phyloP scores from a whole-genome alignment of 2,797 vertebrate genomes.

The Phalloptychus januarius region DNA sequence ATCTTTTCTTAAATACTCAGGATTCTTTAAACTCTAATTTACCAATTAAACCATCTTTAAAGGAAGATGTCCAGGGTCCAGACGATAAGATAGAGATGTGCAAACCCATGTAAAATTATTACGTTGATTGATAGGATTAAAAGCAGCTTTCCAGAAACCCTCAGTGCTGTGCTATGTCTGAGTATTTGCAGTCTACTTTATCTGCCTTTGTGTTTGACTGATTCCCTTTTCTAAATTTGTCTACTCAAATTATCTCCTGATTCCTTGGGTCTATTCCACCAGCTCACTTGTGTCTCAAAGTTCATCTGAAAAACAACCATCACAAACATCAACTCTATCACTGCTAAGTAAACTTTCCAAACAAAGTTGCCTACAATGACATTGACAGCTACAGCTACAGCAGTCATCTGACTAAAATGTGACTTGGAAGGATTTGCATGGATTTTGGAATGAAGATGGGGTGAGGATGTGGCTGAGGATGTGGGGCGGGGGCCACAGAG shows the following conservation, averaged over 20 bases:
- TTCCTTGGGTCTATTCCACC: neutral
- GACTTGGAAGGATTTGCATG: conserved; percentile 17
- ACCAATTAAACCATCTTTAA: neutral
- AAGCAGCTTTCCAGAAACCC: neutral
- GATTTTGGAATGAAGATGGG: neutral
- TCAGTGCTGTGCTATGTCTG: neutral
- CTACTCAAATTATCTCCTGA: no score
- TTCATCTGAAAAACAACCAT: neutral
- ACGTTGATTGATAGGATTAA: neutral
- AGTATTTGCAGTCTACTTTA: neutral
- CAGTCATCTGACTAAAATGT: conserved; percentile 44
- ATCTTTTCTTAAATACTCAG: neutral
- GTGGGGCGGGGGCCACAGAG: conserved; percentile 6
- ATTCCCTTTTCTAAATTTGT: neutral
- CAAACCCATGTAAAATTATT: neutral
- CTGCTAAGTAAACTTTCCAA: neutral
- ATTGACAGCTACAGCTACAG: neutral
- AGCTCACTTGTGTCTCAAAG: neutral
- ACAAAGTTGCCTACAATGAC: neutral
- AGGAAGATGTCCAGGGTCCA: neutral
- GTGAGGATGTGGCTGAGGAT: neutral
- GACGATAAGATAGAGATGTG: neutral
- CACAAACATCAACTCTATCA: neutral
- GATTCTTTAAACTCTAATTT: neutral
- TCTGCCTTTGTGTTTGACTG: conserved; percentile 9